phyloP scores from a whole-genome alignment of 1,140 invertebrate species.

The Drosophila leontia region DNA sequence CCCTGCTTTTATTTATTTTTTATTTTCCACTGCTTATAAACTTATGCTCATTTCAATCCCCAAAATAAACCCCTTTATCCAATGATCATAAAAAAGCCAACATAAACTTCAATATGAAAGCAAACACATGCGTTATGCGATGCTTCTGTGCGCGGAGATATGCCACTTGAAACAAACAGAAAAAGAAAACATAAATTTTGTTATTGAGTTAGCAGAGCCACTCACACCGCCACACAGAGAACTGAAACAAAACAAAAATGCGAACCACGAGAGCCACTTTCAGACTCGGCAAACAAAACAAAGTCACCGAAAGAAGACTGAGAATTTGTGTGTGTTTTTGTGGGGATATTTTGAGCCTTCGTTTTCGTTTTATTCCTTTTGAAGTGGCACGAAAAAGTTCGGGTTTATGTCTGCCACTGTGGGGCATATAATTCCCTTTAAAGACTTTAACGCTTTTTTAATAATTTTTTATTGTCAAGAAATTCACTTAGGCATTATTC shows the following conservation, averaged over 20 bases:
- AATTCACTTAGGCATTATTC: slow-evolving; percentile 30
- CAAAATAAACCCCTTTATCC: slow-evolving; percentile 10
- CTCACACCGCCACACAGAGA: slow-evolving; percentile 22
- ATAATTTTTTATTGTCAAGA: slow-evolving; percentile 76
- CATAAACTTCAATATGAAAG: slow-evolving; percentile 30
- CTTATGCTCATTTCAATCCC: slow-evolving; percentile 12
- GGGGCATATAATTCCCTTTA: slow-evolving; percentile 68
- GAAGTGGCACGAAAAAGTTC: slow-evolving; percentile 67
- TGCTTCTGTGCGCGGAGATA: slow-evolving; percentile 42
- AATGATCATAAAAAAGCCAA: slow-evolving; percentile 8
- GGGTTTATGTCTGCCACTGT: slow-evolving; percentile 56
- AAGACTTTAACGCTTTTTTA: slow-evolving; percentile 78
- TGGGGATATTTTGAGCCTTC: slow-evolving; percentile 54
- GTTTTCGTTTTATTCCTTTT: slow-evolving; percentile 71
- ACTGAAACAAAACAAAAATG: slow-evolving; percentile 38
- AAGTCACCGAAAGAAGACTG: slow-evolving; percentile 27
- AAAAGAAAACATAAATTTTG: slow-evolving; percentile 67
- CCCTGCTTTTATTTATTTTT: not conserved
- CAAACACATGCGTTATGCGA: slow-evolving; percentile 41
- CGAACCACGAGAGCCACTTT: slow-evolving; percentile 47
- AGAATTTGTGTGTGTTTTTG: slow-evolving; percentile 62
- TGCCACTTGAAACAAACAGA: slow-evolving; percentile 53
- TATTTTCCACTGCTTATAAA: not conserved
- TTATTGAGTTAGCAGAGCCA: slow-evolving; percentile 65
- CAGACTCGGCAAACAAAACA: slow-evolving; percentile 45